Base-by-base conservation (phyloP, 2,797 vertebrate genomes). In the Pteropus rufus region DNA sequence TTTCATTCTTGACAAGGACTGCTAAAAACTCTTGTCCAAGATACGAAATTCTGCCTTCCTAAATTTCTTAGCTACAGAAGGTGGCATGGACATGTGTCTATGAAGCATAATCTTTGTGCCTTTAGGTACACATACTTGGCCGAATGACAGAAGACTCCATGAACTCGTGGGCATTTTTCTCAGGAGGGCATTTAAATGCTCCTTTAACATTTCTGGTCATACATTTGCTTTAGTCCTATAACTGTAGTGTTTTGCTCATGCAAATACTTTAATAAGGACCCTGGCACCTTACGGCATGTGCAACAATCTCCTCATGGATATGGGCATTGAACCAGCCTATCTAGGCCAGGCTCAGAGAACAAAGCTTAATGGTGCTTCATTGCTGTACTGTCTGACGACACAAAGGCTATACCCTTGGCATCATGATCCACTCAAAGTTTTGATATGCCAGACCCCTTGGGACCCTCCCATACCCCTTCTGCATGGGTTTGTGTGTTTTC, bases 1-100 rank as follows among this genome's bases (percentile, higher is more conserved):
- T 98, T 95, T 92, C 93, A 89, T 89, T 97, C 86, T 94, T 96
- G 70, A 96, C 60, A 96, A 98, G 81, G 95, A 93, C 76, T 94
- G 95, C 94, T 94, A 95, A 97, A 95, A 97, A 79, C 79, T 85
- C 88, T 94, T 87, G 97, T 96, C 54, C 44, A 96, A 95, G 88
- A 97, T 87, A 92, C 49, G 77, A 97, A 97, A 96, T 46, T 77
- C 56, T 88, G 54, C 39, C 60, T 44, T 91, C 90, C 95, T 82
- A 81, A 77, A 44, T 94, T 96, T 46, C 82, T 88, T 67, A 93
- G 36, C 81, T 79, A 36, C 23, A 90, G 93, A 96, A 97, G 46
- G 36, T 23, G 77, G 64, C 12, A 54, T 6, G 10, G 69, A 69
- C 90, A 95, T 46, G 58, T 58, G 70, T 41, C 62, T 81, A 58